These are phyloP conservation scores for Macquaria ambigua DNA, from an alignment of 2,113 vertebrate genomes.

Conservation along the genomic window DNA sequence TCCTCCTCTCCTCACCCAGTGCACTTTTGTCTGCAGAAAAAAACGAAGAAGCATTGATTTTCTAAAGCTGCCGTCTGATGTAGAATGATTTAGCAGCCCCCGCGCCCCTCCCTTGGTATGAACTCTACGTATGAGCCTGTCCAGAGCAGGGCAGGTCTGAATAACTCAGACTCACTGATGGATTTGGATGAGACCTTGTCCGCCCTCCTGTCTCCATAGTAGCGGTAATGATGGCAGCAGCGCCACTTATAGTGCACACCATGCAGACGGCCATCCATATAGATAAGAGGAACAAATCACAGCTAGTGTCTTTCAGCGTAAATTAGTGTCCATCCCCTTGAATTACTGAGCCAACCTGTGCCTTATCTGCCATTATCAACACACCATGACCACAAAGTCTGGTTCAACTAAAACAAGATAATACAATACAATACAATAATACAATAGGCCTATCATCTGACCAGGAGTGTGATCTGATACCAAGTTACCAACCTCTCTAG, in stretches of 20 bases:
- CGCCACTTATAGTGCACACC: conserved; percentile 74
- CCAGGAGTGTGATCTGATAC: conserved; percentile 41
- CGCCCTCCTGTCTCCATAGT: conserved; percentile 78
- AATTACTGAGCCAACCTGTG: conserved; percentile 80
- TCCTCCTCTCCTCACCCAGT: conserved; percentile 35
- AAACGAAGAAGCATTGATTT: conserved; percentile 67
- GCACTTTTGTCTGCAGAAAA: conserved; percentile 42
- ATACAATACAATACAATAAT: conserved; percentile 48
- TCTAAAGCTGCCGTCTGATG: conserved; percentile 71
- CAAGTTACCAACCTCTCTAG: not conserved
- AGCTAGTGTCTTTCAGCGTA: conserved; percentile 76
- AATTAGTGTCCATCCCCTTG: conserved; percentile 81
- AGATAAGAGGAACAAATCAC: conserved; percentile 81
- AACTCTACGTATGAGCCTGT: conserved; percentile 65
- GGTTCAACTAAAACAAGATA: conserved; percentile 53
- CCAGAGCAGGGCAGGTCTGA: conserved; percentile 66
- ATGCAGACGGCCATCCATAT: conserved; percentile 77
- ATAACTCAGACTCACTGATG: conserved; percentile 80
- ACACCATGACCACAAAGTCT: conserved; percentile 27
- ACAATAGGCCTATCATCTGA: conserved; percentile 33
- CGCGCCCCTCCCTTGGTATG: conserved; percentile 51
- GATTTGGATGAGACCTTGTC: conserved; percentile 78
- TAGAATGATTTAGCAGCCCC: conserved; percentile 66
- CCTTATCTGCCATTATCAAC: conserved; percentile 76
- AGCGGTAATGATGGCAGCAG: conserved; percentile 81